These are phyloP conservation scores for Rhogogaster chlorosoma DNA, from an alignment of 2,888 invertebrate genomes.

Conservation along the genomic window DNA sequence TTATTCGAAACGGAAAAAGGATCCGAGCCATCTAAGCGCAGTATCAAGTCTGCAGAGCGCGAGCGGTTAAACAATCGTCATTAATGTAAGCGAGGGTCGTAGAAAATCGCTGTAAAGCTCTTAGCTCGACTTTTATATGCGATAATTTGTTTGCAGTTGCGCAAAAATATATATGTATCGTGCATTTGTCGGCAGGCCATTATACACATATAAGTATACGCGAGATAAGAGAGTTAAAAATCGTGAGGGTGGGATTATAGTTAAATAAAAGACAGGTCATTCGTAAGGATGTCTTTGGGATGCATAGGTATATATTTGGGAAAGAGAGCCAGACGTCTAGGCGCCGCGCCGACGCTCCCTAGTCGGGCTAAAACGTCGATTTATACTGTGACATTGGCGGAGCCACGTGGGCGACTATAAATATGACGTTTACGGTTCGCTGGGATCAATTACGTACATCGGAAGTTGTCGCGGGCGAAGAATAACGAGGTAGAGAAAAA, in stretches of 20 bases:
- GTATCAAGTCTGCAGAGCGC: not conserved
- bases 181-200: not conserved
- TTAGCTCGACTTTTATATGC: not conserved
- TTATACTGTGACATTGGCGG: not conserved
- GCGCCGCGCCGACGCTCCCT: not conserved
- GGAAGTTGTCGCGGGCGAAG: constrained; percentile 9
- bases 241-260: not conserved
- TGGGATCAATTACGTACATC: constrained; percentile 21
- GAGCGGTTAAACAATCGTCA: not conserved
- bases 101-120: not conserved
- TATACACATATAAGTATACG: no score
- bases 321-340: constrained; percentile 28
- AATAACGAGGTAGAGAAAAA: not conserved
- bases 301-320: not conserved
- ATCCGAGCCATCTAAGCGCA: not conserved
- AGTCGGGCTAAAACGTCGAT: constrained; percentile 13
- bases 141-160: not conserved
- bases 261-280: not conserved
- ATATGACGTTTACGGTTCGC: constrained; percentile 33
- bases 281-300: not conserved
- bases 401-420: constrained; percentile 22
- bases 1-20: not conserved
- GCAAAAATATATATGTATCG: not conserved
- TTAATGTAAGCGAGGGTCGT: not conserved
- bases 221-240: not conserved